These are phyloP conservation scores for Hypsopygia costalis DNA, from an alignment of 2,888 invertebrate genomes.

Conservation along the genomic window DNA sequence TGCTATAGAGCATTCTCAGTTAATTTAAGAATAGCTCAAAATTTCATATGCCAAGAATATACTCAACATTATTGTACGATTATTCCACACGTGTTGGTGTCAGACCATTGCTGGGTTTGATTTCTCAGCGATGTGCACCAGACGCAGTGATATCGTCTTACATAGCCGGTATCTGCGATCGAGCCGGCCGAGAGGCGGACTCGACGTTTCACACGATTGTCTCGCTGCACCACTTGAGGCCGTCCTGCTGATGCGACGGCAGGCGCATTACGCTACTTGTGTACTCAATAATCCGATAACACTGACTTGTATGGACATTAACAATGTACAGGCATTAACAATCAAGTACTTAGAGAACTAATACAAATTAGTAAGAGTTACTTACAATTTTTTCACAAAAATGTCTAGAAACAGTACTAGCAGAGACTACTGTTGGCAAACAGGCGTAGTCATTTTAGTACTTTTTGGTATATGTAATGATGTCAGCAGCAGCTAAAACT, in stretches of 20 bases:
- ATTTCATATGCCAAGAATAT: too few relatives aligned
- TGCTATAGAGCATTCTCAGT: too few relatives aligned
- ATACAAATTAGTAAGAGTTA: too few relatives aligned
- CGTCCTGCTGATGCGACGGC: not conserved
- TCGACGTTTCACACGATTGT: slow-evolving; percentile 63
- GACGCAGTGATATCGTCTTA: slow-evolving; percentile 69
- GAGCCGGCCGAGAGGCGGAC: slow-evolving; percentile 22
- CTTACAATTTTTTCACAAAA: too few relatives aligned
- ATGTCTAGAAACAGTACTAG: too few relatives aligned
- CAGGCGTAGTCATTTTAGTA: too few relatives aligned
- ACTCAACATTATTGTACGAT: slow-evolving; percentile 10
- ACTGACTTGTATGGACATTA: not conserved
- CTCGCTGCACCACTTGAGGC: slow-evolving; percentile 34
- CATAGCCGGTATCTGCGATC: slow-evolving; percentile 36
- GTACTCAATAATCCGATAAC: slow-evolving; percentile 4
- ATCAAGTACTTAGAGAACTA: not conserved
- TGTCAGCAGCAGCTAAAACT: too few relatives aligned
- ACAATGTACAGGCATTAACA: slow-evolving; percentile 8
- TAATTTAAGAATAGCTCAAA: too few relatives aligned
- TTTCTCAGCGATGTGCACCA: slow-evolving; percentile 50
- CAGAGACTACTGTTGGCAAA: too few relatives aligned
- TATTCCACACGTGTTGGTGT: slow-evolving; percentile 65
- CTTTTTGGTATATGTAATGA: too few relatives aligned
- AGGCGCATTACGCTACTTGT: slow-evolving; percentile 9
- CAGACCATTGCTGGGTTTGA: slow-evolving; percentile 47